phyloP scores from a whole-genome alignment of 2,888 invertebrate genomes.

The Amiota minor region DNA sequence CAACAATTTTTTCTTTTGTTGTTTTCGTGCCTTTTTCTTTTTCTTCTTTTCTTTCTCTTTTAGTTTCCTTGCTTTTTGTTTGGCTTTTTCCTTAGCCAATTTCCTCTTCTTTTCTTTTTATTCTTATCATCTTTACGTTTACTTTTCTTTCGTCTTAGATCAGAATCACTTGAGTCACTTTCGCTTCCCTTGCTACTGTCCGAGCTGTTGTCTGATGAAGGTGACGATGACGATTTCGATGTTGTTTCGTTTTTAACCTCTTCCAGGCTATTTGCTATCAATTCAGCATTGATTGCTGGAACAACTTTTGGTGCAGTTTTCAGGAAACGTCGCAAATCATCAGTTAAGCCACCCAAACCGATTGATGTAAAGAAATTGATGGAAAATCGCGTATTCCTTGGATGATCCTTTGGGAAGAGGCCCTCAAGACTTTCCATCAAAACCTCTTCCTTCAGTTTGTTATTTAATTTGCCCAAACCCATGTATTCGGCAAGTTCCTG shows the following conservation, averaged over 20 bases:
- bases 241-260: conserved; percentile 15
- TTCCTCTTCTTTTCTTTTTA: conserved; percentile 40
- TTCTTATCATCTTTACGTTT: conserved; percentile 47
- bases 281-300: conserved; percentile 69
- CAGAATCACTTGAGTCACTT: conserved; percentile 54
- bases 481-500: conserved; percentile 97
- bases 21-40: conserved; percentile 38
- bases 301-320: conserved; percentile 76
- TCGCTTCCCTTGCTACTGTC: conserved; percentile 48
- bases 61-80: conserved; percentile 39
- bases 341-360: conserved; percentile 96
- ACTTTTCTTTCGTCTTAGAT: conserved; percentile 40
- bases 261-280: conserved; percentile 61
- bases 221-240: conserved; percentile 42
- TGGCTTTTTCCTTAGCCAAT: conserved; percentile 44
- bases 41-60: conserved; percentile 45
- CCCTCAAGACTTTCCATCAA: conserved; percentile 90
- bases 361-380: conserved; percentile 98
- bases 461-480: conserved; percentile 93
- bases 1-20: conserved; percentile 44
- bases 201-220: conserved; percentile 45
- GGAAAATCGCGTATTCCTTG: conserved; percentile 95
- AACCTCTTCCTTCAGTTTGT: conserved; percentile 90
- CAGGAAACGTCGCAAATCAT: conserved; percentile 90
- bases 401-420: conserved; percentile 95